Evolutionary conservation across 2,797 vertebrate species (phyloP).

Genomic region (Tinamus major): DNA sequence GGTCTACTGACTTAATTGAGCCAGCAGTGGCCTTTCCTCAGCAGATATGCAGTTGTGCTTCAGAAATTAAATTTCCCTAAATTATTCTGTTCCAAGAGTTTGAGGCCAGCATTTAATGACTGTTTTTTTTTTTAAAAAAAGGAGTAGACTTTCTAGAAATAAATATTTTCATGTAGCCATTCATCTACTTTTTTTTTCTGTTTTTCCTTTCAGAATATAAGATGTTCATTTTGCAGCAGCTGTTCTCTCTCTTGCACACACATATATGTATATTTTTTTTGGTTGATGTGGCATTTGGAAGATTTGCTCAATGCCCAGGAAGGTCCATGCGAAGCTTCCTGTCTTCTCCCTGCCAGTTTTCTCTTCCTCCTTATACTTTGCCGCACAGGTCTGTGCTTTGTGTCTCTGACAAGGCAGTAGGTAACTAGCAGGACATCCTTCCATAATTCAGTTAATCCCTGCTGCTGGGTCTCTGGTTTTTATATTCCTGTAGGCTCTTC

Average conservation of each 20-base stretch:
- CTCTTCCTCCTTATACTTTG: neutral
- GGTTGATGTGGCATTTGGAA: neutral
- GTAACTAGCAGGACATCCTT: neutral
- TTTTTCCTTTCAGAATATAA: neutral
- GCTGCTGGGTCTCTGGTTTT: neutral
- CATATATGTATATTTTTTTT: neutral
- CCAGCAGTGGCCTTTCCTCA: neutral
- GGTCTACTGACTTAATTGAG: neutral
- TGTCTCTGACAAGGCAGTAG: neutral
- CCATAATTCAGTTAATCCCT: neutral
- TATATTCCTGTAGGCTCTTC: neutral
- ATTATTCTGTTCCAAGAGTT: neutral
- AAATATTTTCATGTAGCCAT: neutral
- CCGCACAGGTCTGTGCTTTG: neutral
- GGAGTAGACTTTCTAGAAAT: neutral
- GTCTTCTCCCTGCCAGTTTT: neutral
- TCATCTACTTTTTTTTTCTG: neutral
- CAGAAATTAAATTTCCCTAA: neutral
- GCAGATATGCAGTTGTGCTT: neutral
- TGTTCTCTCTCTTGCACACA: too few species aligned
- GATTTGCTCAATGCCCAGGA: neutral
- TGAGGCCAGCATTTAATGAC: neutral
- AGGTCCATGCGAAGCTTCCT: neutral
- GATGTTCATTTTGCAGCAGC: too few species aligned
- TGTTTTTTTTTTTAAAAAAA: neutral